These are phyloP conservation scores for Podarcis siculus DNA, from an alignment of 2,797 vertebrate genomes.

Conservation along the genomic window DNA sequence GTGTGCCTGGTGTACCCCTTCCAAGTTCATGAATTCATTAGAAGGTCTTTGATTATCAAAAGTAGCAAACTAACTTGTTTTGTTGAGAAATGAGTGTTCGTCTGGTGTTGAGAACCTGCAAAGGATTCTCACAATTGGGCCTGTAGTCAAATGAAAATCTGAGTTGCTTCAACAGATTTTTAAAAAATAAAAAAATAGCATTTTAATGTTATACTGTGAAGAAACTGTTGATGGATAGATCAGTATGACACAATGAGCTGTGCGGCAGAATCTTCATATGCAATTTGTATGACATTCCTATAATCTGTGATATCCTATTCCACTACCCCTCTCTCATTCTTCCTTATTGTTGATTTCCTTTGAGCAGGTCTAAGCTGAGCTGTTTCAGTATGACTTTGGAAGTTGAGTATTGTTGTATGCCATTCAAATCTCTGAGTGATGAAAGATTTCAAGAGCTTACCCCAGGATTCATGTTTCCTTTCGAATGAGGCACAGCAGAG, in stretches of 20 bases:
- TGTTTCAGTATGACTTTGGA: neutral
- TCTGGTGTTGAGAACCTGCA: neutral
- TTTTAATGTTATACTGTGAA: neutral
- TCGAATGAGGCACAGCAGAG: too few species aligned
- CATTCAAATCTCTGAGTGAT: neutral
- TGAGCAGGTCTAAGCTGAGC: neutral
- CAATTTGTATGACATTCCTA: neutral
- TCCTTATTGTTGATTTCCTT: neutral
- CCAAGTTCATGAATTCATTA: neutral
- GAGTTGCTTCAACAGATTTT: neutral
- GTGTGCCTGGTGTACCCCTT: constrained; percentile 1
- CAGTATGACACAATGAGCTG: neutral
- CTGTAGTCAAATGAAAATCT: neutral
- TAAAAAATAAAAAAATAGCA: neutral
- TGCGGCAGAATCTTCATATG: neutral
- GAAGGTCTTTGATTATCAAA: constrained; percentile 5
- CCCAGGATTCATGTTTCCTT: too few species aligned
- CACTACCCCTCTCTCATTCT: neutral
- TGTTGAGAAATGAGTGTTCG: neutral
- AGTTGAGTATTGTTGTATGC: neutral
- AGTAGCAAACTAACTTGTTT: neutral
- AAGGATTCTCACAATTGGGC: neutral
- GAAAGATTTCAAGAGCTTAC: too few species aligned
- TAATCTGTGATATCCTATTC: neutral
- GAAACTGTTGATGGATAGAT: neutral